Base-by-base conservation (phyloP, 2,797 vertebrate genomes). In the Enoplosus armatus region DNA sequence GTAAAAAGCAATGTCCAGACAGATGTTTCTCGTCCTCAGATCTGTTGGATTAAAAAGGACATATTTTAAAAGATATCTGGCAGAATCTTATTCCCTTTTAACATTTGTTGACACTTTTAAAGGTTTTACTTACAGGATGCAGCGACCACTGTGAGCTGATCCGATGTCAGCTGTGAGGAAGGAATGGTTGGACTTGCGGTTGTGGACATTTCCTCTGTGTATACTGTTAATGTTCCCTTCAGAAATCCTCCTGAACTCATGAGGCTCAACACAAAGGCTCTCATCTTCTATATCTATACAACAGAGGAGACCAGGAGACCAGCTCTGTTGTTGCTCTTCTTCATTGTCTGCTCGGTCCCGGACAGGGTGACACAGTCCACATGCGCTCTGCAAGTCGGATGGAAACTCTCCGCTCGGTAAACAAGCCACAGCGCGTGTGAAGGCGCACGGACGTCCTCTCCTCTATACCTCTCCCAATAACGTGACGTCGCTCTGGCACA, bases 41-140 rank as follows among this genome's bases (percentile, higher is more conserved):
- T 66, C 9, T 29, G 15, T 1, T 47, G 18, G 1, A 39, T 35
- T 51, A 1, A 50, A n/a, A 29, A 29, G 1, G 4, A 20, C 16
- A 53, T 4, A 35, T 50, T 58, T 3, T 39, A n/a, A 47, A 45
- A 12, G 11, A 29, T 2, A 18, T 51, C 1, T 7, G n/a, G 2
- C 8, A 45, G 0, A 61, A 66, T 33, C 8, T 14, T 6, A 0
- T 63, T 22, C 29, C 1, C 47, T 45, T 62, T 14, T 4, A 3
- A 47, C 6, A 18, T 27, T 33, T 50, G n/a, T 16, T 26, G n/a
- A 11, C 20, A 65, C 27, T 26, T 80, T 66, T 33, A 33, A 84
- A 82, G 31, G 56, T 6, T 85, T 27, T 48, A 95, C 95, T 96
- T 86, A 96, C 95, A 92, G 60, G 94, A 93, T 1, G 93, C 95